Conservation (phyloP, 2,113 vertebrate genomes). For the Cyprinodon tularosa region DNA sequence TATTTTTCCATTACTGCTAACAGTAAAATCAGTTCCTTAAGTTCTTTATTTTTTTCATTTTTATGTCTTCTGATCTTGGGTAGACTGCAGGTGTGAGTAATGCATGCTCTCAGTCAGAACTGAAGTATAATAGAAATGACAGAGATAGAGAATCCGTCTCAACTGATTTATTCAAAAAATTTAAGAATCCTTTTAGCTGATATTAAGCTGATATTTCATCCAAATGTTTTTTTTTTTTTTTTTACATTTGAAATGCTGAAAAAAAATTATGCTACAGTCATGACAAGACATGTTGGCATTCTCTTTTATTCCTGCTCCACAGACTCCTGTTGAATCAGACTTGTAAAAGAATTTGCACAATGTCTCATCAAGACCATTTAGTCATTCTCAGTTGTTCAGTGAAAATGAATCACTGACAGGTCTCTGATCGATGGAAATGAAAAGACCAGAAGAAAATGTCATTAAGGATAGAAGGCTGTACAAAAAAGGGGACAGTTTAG, state of each 20-base stretch:
- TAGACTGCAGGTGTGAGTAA: not conserved
- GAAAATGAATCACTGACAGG: constrained; percentile 21
- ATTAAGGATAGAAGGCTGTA: not conserved
- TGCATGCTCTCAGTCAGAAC: not conserved
- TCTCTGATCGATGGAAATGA: constrained; percentile 15
- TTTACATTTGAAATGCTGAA: constrained; percentile 29
- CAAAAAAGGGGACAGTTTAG: constrained; percentile 9
- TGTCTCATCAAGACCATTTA: constrained; percentile 61
- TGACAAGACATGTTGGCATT: constrained; percentile 33
- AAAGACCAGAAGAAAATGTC: constrained; percentile 31
- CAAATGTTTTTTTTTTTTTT: constrained; percentile 5
- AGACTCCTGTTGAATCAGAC: constrained; percentile 48
- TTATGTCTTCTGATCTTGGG: constrained; percentile 10
- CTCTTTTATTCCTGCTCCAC: constrained; percentile 37
- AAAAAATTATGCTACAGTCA: constrained; percentile 13
- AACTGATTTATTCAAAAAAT: not conserved
- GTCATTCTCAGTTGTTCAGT: constrained; percentile 40
- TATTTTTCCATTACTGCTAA: not conserved
- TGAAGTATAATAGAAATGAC: not conserved
- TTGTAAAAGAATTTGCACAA: constrained; percentile 45
- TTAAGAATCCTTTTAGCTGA: not conserved
- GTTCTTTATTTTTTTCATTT: not conserved
- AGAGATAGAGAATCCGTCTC: not conserved
- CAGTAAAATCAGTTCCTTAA: not conserved
- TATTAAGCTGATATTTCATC: constrained; percentile 3